Evolutionary conservation across 2,113 vertebrate species (phyloP), one percentile per base, ranked within the genome.

Genomic region (Xiphophorus couchianus): DNA sequence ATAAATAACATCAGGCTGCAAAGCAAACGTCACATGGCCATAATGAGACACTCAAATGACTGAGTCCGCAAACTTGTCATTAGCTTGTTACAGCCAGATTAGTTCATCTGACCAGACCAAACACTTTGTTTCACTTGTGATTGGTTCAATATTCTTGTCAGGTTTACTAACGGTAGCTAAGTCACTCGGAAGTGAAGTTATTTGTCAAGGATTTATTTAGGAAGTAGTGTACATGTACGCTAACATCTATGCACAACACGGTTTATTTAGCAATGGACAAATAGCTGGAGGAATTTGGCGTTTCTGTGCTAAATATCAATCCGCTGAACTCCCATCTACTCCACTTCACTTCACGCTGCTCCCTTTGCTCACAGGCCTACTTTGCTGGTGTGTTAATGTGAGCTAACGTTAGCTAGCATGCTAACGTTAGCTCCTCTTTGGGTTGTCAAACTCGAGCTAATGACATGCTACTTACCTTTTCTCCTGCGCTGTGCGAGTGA

Each of bases 391-490:
- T 88, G 89, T 78, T 82, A 66, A 75, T 62, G 11, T 77, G 76
- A 31, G 88, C 90, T 87, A 90, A 81, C 64, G 71, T 76, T 89
- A 88, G 88, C 87, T 62, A 19, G 3, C 65, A 44, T 15, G 85
- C 82, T 88, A 84, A 72, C 19, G 76, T 61, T 84, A 84, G 74
- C 82, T 79, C 71, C 69, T 72, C 39, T 35, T 65, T 37, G 54
- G 82, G 42, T 88, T 87, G 89, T 90, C 86, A 89, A 91, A 84
- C 82, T 84, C 77, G 12, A 77, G 85, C 88, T 92, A 85, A 82
- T 81, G 83, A 86, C 78, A 71, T 86, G 84, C 82, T 91, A 93
- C 93, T 93, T 93, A 93, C 93, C 87, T 92, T 91, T 87, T 90
- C 22, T 58, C 89, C 88, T 81, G 89, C 71, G 87, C 74, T 83